Evolutionary conservation across 1,140 invertebrate species (phyloP), one percentile per base, ranked within the genome.

Genomic region (Physella acuta): DNA sequence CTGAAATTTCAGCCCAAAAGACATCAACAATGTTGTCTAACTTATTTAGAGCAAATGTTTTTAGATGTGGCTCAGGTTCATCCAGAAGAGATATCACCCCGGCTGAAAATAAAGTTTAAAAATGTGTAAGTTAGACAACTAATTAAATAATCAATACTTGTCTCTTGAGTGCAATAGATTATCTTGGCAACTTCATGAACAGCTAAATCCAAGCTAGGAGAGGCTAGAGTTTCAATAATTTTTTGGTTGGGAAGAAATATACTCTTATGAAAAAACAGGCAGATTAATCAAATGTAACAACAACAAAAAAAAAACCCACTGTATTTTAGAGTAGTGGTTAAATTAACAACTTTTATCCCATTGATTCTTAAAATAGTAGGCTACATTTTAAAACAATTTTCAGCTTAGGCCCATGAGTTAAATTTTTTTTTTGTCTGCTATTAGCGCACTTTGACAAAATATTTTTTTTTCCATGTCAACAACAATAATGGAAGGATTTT

Each of bases 1-100:
- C 97, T 0, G 95, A 97, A 73, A 98, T 98, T 87, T 98, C 96
- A 24, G 95, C 94, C 96, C 96, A 98, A 86, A 98, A 98, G 84
- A 97, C 93, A 84, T 98, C 94, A 0, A 98, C 95, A 82, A 99
- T 94, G 78, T 90, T 89, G 85, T 98, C 92, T 53, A 99, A 86
- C 80, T 95, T 95, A 77, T 92, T 92, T 63, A 91, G 80, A 28
- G 96, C 95, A 86, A 97, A 98, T 2, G 79, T 75, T 86, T 97
- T 96, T 55, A 99, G 87, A 85, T 97, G 94, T 24, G 91, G 89
- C 86, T 93, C 92, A 34, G 93, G 92, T 84, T 98, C 96, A 84
- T 98, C 94, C 64, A 98, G 87, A 71, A 98, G 90, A 82, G 95
- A 94, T 77, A 98, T 94, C 73, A 98, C 95, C 79, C 96, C 97